Evolutionary conservation across 2,113 vertebrate genomes (phyloP).

Genomic region (Zosterops hypoxanthus): DNA sequence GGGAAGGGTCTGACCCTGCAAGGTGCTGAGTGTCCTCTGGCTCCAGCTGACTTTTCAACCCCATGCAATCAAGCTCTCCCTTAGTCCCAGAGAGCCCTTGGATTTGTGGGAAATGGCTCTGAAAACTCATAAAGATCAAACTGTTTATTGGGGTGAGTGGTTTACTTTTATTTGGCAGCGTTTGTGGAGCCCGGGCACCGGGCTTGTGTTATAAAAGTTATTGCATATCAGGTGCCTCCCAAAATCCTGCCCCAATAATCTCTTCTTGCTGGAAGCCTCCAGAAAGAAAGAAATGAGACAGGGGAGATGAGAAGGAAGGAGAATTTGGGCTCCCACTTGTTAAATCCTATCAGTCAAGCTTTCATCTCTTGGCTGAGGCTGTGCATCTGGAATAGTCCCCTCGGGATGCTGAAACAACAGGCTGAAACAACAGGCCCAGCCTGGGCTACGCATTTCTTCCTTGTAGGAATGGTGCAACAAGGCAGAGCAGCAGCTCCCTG

Average conservation of each 20-base stretch:
- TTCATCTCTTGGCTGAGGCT: background rate
- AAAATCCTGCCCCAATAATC: background rate
- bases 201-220: background rate
- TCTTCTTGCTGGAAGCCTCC: background rate
- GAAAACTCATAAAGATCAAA: constrained; percentile 38
- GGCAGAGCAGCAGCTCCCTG: background rate
- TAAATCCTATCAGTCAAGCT: background rate
- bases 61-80: background rate
- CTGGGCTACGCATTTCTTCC: fast-evolving
- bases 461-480: background rate
- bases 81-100: background rate
- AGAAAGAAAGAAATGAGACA: background rate
- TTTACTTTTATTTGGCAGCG: background rate
- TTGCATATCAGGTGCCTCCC: constrained; percentile 9
- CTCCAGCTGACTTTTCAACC: background rate
- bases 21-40: background rate
- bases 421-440: background rate
- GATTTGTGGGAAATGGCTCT: background rate
- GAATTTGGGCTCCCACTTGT: background rate
- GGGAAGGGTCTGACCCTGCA: background rate
- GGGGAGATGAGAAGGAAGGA: background rate
- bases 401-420: background rate
- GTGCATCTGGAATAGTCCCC: background rate
- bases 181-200: background rate
- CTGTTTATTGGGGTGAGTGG: background rate